phyloP scores from a whole-genome alignment of 2,113 vertebrate species.

The Lates calcarifer region DNA sequence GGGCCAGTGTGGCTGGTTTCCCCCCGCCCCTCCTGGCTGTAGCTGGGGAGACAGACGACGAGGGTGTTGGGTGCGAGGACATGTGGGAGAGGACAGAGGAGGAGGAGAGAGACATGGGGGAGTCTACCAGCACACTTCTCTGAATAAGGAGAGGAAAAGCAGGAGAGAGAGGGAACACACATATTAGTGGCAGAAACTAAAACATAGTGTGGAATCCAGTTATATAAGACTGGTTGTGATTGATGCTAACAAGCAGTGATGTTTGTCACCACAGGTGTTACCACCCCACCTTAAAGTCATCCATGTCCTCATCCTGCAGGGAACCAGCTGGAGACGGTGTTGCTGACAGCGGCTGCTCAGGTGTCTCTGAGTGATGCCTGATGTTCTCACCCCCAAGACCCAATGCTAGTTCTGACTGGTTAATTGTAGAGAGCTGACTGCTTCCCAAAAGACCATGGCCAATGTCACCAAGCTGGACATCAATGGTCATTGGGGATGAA shows the following conservation, averaged over 20 bases:
- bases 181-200: conserved; percentile 27
- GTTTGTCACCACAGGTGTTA: neutral
- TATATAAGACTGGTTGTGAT: neutral
- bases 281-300: conserved; percentile 88
- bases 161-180: neutral
- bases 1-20: conserved; percentile 57
- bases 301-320: conserved; percentile 91
- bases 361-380: conserved; percentile 84
- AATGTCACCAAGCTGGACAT: conserved; percentile 90
- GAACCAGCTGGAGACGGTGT: conserved; percentile 89
- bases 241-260: neutral
- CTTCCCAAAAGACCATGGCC: conserved; percentile 87
- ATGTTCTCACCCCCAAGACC: conserved; percentile 86
- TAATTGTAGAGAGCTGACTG: conserved; percentile 90
- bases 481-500: conserved; percentile 92
- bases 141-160: conserved; percentile 19
- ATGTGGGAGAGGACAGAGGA: conserved; percentile 73
- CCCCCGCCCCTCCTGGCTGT: conserved; percentile 78
- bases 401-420: conserved; percentile 91
- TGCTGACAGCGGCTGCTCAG: conserved; percentile 88
- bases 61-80: conserved; percentile 43
- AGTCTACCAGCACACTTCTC: conserved; percentile 84
- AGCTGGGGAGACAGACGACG: conserved; percentile 64
- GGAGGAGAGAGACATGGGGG: conserved; percentile 80
- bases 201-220: neutral